phyloP scores from a whole-genome alignment of 2,797 vertebrate species.

The Pelochelys cantorii region DNA sequence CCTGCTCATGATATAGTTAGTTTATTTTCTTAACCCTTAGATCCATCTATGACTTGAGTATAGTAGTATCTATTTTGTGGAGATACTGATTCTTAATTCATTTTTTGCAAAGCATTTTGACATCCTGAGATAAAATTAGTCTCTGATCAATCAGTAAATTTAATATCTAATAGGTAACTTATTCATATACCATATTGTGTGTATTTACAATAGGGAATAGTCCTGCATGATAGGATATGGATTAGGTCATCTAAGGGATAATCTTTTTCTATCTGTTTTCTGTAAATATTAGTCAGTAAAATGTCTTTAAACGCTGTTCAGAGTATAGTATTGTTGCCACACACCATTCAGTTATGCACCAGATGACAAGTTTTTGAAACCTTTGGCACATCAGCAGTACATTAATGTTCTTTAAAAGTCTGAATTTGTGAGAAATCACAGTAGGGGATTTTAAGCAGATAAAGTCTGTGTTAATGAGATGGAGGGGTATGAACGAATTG shows the following conservation, averaged over 20 bases:
- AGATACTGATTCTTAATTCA: neutral
- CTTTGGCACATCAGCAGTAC: neutral
- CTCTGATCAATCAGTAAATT: neutral
- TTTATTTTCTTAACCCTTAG: too few relatives aligned
- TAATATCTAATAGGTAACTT: neutral
- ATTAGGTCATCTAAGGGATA: neutral
- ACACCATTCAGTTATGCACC: neutral
- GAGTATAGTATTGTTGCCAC: neutral
- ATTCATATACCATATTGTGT: neutral
- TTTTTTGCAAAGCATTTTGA: neutral
- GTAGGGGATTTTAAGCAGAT: neutral
- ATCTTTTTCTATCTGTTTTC: neutral
- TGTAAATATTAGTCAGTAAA: neutral
- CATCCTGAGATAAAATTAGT: neutral
- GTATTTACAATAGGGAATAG: neutral
- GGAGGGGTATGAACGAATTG: neutral
- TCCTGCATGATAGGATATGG: rapidly evolving
- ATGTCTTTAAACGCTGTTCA: neutral
- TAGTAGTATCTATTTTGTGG: neutral
- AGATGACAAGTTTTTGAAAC: neutral
- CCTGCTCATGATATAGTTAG: too few relatives aligned
- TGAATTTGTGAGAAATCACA: neutral
- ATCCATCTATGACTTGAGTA: neutral
- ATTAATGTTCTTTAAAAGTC: neutral
- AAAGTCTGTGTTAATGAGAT: neutral